Evolutionary conservation across 1,140 invertebrate genomes (phyloP), one percentile per base, ranked within the genome.

Genomic region (Zaprionus gabonicus): DNA sequence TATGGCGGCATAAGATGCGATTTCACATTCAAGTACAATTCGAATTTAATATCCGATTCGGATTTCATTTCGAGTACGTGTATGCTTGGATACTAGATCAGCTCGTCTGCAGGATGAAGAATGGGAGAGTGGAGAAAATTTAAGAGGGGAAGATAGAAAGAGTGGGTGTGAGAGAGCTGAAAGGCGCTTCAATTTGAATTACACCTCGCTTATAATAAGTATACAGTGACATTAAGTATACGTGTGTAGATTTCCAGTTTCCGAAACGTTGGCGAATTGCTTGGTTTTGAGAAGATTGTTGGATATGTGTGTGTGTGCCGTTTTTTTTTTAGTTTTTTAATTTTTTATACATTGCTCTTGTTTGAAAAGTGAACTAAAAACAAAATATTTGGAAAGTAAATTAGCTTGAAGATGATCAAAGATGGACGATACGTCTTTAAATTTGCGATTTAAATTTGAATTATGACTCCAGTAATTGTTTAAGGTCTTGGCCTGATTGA

Each of bases 271-370:
- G 17, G 44, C 65, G 57, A 68, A 69, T 69, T 25, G 31, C 38
- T 62, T 23, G 55, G 34, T 57, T 23, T 56, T 57, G 36, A 76
- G 65, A 59, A 65, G 55, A 69, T 78, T 78, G 44, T 62, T 75
- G 77, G 77, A 79, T 79, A 79, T 79, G 77, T 79, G 76, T 78
- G 55, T 60, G 62, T 71, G 36, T 55, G 36, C 59, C n/a, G 36
- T 41, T 60, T n/a, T 46, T 31, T 28, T 53, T 23, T 51, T 55
- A 23, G n/a, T 46, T 34, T 38, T 38, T 51, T 58, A 17, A 28
- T 51, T 38, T 28, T 46, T 27, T 27, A 31, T 56, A 34, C 6
- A n/a, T 25, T 57, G 6, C 56, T 68, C 17, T 73, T 64, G 64
- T 68, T 68, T 12, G 27, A 59, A 59, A 41, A 41, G 2, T 20